Evolutionary conservation across 2,113 vertebrate species (phyloP).

Genomic region (Muntiacus muntjak): DNA sequence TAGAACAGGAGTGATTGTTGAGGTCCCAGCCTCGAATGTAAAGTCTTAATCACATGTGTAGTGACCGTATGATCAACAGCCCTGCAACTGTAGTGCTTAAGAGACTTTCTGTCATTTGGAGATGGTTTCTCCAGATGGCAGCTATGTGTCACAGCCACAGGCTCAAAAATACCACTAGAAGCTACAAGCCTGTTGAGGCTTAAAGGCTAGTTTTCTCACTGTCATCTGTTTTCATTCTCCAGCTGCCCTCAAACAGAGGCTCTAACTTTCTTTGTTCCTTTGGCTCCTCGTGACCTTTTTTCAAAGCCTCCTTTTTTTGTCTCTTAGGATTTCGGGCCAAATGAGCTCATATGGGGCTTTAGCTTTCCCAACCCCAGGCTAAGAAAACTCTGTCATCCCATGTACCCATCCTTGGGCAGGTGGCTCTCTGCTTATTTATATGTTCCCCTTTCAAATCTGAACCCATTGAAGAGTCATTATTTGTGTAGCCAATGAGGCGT

Average conservation of each 20-base stretch:
- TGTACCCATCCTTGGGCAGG: neutral
- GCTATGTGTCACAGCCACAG: neutral
- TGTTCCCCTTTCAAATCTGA: neutral
- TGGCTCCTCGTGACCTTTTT: neutral
- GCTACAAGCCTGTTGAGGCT: neutral
- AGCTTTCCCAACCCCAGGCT: neutral
- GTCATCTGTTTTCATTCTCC: conserved; percentile 12
- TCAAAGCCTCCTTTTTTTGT: neutral
- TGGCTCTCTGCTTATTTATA: neutral
- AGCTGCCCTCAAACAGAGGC: neutral
- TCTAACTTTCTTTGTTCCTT: neutral
- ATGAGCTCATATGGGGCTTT: neutral
- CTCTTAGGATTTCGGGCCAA: neutral
- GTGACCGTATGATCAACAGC: conserved; percentile 5
- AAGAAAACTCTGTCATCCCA: neutral
- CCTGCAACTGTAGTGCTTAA: neutral
- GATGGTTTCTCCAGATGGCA: conserved; percentile 36
- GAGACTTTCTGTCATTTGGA: conserved; percentile 31
- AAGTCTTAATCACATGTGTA: neutral
- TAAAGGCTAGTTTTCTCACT: neutral
- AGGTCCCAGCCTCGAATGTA: neutral
- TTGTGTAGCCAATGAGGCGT: neutral
- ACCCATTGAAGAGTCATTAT: neutral
- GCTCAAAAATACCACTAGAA: neutral
- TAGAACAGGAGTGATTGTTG: neutral